Evolutionary conservation across 1,140 invertebrate species (phyloP).

Genomic region (Coptotermes formosanus): DNA sequence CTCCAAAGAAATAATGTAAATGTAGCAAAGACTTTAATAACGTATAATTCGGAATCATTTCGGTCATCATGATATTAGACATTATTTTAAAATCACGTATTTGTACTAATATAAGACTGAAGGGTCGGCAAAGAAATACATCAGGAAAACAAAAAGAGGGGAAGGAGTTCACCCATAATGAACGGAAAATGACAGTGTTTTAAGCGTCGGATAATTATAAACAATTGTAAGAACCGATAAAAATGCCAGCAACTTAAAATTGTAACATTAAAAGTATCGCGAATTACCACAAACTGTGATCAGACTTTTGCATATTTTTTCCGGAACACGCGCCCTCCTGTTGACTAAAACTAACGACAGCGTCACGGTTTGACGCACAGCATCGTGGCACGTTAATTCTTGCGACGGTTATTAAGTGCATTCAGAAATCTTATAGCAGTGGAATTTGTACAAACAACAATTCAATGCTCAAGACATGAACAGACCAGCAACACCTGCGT

Average conservation of each 20-base stretch:
- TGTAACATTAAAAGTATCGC: neutral
- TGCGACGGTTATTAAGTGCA: too few species aligned
- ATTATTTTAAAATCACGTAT: constrained; percentile 29
- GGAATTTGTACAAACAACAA: too few species aligned
- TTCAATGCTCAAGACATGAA: too few species aligned
- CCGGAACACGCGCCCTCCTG: neutral
- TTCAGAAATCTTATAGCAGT: too few species aligned
- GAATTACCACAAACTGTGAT: neutral
- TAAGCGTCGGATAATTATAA: neutral
- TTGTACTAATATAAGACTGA: constrained; percentile 9
- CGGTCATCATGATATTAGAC: constrained; percentile 27
- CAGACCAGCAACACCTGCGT: neutral
- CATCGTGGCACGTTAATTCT: neutral
- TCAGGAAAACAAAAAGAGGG: neutral
- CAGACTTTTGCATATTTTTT: neutral
- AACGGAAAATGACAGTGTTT: neutral
- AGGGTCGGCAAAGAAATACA: neutral
- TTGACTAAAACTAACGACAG: neutral
- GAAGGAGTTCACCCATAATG: neutral
- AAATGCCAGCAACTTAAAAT: neutral
- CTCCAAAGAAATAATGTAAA: constrained; percentile 23
- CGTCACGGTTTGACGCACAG: neutral
- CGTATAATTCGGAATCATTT: constrained; percentile 30
- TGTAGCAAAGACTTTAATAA: constrained; percentile 31
- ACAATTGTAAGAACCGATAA: neutral